Percentiles rank a stretch among this genome's conserved stretches.
Conservation (phyloP, 2,113 vertebrate genomes). For the Machaerirhynchus nigripectus region DNA sequence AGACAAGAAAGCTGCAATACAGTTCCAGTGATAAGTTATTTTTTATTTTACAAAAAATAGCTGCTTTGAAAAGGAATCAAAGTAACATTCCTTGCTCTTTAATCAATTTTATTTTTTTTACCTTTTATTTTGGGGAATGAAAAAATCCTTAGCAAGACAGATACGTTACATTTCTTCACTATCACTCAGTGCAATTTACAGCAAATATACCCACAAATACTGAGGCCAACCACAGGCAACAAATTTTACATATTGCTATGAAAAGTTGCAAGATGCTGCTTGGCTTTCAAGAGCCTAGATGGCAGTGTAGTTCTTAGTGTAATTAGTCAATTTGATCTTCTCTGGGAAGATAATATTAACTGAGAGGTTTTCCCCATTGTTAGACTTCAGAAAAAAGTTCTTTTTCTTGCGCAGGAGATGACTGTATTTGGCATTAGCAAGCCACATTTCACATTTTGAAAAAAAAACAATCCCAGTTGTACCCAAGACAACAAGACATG, state of each 20-base stretch:
- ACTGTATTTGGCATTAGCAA: constrained; percentile 86
- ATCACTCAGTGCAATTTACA: background rate
- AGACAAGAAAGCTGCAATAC: background rate
- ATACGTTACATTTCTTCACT: background rate
- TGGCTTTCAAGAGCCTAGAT: constrained; percentile 68
- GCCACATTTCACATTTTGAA: constrained; percentile 89
- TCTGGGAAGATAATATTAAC: constrained; percentile 93
- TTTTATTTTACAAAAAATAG: constrained; percentile 40
- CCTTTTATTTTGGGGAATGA: background rate
- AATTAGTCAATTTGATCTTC: constrained; percentile 85
- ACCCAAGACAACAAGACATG: constrained; percentile 88
- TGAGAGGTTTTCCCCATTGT: constrained; percentile 77
- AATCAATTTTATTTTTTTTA: background rate
- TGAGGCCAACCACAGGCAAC: constrained; percentile 1
- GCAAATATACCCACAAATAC: background rate
- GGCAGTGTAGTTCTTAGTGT: constrained; percentile 80
- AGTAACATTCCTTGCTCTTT: background rate
- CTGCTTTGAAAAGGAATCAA: constrained; percentile 19
- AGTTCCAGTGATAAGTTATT: background rate
- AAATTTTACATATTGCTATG: constrained; percentile 17
- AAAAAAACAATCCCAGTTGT: constrained; percentile 89
- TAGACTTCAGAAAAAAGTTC: constrained; percentile 80
- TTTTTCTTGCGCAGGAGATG: constrained; percentile 85
- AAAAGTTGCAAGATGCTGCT: background rate
- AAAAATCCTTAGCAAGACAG: constrained; percentile 5